Evolutionary conservation across 2,113 vertebrate species (phyloP).

Genomic region (Nanorana parkeri): DNA sequence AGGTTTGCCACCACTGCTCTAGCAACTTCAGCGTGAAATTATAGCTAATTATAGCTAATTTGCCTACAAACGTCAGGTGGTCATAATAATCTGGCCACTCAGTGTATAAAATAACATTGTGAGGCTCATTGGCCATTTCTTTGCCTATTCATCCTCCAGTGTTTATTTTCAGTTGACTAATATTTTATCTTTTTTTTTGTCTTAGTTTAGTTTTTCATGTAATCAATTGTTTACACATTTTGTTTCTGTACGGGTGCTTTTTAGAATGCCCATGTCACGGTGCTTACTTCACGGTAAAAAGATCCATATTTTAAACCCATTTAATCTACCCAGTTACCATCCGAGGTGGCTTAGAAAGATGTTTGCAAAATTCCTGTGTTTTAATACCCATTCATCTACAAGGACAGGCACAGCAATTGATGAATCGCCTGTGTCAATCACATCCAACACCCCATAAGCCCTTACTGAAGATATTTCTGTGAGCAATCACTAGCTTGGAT

Average conservation of each 20-base stretch:
- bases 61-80: too few species aligned
- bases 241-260: background rate
- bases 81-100: too few species aligned
- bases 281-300: background rate
- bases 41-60: too few species aligned
- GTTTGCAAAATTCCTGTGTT: constrained; percentile 26
- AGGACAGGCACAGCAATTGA: constrained; percentile 13
- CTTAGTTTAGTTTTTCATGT: constrained; percentile 20
- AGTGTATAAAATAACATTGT: background rate
- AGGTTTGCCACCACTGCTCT: too few species aligned
- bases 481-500: constrained; percentile 32
- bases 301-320: background rate
- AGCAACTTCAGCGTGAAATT: too few species aligned
- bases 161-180: constrained; percentile 28
- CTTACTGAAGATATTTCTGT: constrained; percentile 20
- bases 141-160: constrained; percentile 4
- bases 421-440: constrained; percentile 41
- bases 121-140: constrained; percentile 5
- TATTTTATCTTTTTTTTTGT: constrained; percentile 31
- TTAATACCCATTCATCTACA: constrained; percentile 43
- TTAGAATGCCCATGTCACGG: background rate
- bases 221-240: constrained; percentile 38
- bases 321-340: constrained; percentile 15
- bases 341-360: background rate
- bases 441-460: constrained; percentile 16